Evolutionary conservation across 2,797 vertebrate species (phyloP).

Genomic region (Rhinatrema bivittatum): DNA sequence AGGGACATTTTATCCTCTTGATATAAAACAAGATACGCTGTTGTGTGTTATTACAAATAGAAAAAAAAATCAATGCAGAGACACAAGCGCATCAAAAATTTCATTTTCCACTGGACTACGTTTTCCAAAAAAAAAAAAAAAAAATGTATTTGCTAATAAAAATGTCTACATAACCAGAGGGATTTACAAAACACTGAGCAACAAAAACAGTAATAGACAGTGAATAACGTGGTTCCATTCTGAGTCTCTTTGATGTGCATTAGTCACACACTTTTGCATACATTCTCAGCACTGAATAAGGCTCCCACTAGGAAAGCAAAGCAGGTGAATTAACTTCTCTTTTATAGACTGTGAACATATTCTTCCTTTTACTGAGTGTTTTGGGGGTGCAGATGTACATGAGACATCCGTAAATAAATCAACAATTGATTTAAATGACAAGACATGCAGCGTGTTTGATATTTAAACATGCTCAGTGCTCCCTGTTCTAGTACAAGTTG

Average conservation of each 20-base stretch:
- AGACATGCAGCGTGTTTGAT: no score
- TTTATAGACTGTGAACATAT: no score
- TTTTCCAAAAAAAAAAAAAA: conserved; percentile 56
- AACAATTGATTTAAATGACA: no score
- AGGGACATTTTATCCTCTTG: conserved; percentile 74
- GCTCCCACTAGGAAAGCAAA: conserved; percentile 19
- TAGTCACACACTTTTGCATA: conserved; percentile 38
- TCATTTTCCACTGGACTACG: conserved; percentile 59
- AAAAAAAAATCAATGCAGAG: conserved; percentile 81
- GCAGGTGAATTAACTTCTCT: conserved; percentile 31
- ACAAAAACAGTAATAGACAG: conserved; percentile 48
- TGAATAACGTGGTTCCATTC: conserved; percentile 48
- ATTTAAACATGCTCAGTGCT: no score
- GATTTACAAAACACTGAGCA: conserved; percentile 55
- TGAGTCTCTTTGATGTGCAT: conserved; percentile 30
- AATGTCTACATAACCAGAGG: conserved; percentile 53
- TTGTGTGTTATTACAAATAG: conserved; percentile 71
- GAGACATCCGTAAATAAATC: no score
- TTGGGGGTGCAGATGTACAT: no score
- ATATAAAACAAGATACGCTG: conserved; percentile 69
- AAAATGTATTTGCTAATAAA: conserved; percentile 64
- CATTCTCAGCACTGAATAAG: conserved; percentile 18
- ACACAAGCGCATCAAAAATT: conserved; percentile 70
- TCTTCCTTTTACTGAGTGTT: no score
- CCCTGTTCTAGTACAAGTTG: no score